A percentile compares a stretch with the other conserved stretches of the same genome.
These are phyloP conservation scores for Linhomoeus sp. DNA, from an alignment of 2,888 invertebrate species.

Conservation along the genomic window DNA sequence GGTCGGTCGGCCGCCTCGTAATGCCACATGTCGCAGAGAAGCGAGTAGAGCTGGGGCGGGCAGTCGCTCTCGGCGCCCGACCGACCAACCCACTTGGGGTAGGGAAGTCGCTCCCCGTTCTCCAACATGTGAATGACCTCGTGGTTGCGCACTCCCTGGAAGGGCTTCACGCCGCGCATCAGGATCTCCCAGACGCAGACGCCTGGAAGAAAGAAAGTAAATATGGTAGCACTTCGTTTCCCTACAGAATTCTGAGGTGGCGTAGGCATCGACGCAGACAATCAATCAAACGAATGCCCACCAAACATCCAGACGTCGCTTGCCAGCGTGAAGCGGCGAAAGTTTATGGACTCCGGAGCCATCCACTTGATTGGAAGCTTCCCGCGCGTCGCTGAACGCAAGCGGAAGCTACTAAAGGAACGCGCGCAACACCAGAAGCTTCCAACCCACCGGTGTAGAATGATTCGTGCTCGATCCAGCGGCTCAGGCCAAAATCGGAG, in stretches of 20 bases:
- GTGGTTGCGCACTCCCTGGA: conserved; percentile 74
- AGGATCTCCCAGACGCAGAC: conserved; percentile 99
- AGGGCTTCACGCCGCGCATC: conserved; percentile 94
- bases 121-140: conserved; percentile 82
- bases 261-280: neutral
- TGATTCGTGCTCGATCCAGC: conserved; percentile 90
- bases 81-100: conserved; percentile 34
- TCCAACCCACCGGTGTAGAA: conserved; percentile 74
- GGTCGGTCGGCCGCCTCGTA: conserved; percentile 86
- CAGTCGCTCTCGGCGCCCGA: too few relatives aligned
- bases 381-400: conserved; percentile 50
- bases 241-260: neutral
- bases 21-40: conserved; percentile 91
- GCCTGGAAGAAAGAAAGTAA: conserved; percentile 40
- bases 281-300: conserved; percentile 29
- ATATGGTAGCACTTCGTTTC: neutral
- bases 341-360: conserved; percentile 97
- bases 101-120: conserved; percentile 77
- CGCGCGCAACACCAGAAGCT: too few relatives aligned
- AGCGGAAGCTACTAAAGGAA: neutral
- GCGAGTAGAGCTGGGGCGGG: conserved; percentile 73
- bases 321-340: conserved; percentile 80
- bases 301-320: conserved; percentile 99
- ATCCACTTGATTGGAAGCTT: conserved; percentile 99
- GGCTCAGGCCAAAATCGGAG: conserved; percentile 87